These are phyloP conservation scores for Laothoe populi DNA, from an alignment of 2,888 invertebrate species.

Conservation along the genomic window DNA sequence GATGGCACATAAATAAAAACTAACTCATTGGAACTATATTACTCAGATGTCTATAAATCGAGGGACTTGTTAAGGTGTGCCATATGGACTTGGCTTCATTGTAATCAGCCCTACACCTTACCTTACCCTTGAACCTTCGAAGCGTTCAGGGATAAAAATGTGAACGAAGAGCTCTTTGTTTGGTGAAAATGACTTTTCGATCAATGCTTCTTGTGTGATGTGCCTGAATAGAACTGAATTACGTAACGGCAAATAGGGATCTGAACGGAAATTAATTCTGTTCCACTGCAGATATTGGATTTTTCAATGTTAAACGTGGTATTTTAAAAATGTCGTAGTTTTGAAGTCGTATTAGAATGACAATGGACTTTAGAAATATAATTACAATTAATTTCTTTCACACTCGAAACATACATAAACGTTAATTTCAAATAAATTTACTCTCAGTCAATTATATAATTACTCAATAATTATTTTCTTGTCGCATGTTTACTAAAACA, in stretches of 20 bases:
- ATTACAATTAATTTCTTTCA: no score
- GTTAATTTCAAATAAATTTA: no score
- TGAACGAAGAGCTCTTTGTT: not conserved
- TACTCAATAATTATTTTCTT: no score
- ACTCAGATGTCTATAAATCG: no score
- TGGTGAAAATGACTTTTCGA: not conserved
- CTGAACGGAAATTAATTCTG: not conserved
- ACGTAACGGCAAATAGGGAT: not conserved
- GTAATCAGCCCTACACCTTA: not conserved
- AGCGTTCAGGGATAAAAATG: conserved; percentile 3
- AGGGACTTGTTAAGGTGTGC: not conserved
- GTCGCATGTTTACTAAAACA: no score
- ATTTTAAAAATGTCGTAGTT: no score
- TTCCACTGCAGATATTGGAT: conserved; percentile 1
- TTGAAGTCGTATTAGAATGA: no score
- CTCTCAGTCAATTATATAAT: no score
- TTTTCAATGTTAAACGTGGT: not conserved
- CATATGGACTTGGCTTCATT: not conserved
- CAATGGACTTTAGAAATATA: no score
- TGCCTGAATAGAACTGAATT: conserved; percentile 11
- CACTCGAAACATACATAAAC: no score
- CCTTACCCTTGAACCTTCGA: conserved; percentile 3
- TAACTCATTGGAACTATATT: no score
- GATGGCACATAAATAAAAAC: no score
- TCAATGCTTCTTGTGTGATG: not conserved